phyloP scores from a whole-genome alignment of 2,888 invertebrate genomes.

The Craniophora ligustri region DNA sequence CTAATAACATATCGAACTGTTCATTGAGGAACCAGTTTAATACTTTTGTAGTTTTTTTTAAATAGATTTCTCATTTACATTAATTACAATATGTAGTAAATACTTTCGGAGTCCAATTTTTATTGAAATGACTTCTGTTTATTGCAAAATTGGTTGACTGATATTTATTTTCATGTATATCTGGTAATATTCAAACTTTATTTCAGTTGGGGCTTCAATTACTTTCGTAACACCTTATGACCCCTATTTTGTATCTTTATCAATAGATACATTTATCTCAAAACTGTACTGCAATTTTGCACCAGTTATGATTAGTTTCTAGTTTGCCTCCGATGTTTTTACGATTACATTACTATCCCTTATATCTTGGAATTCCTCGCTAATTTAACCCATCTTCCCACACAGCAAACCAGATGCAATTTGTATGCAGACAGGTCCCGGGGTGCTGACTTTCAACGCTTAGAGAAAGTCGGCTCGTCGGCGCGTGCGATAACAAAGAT shows the following conservation, averaged over 20 bases:
- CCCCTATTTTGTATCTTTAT: background rate
- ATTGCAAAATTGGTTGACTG: conserved; percentile 1
- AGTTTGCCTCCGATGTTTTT: too few relatives aligned
- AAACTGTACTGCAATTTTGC: too few relatives aligned
- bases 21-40: conserved; percentile 56
- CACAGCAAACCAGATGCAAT: conserved; percentile 61
- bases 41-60: conserved; percentile 17
- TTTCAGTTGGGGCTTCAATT: background rate
- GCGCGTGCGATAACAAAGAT: conserved; percentile 72
- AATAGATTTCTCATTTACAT: conserved; percentile 23
- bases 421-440: conserved; percentile 74
- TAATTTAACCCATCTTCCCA: conserved; percentile 41
- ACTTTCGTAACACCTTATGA: too few relatives aligned
- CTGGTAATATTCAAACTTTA: background rate
- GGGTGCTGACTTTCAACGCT: conserved; percentile 80
- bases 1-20: conserved; percentile 11
- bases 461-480: conserved; percentile 81
- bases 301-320: too few relatives aligned
- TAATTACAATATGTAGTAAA: conserved; percentile 10
- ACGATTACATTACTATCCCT: background rate
- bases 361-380: conserved; percentile 24
- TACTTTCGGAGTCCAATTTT: conserved; percentile 12
- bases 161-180: background rate
- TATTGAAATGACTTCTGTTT: background rate
- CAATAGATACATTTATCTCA: too few relatives aligned